Conservation (phyloP, 2,888 invertebrate genomes). For the Keiferia lycopersicella region DNA sequence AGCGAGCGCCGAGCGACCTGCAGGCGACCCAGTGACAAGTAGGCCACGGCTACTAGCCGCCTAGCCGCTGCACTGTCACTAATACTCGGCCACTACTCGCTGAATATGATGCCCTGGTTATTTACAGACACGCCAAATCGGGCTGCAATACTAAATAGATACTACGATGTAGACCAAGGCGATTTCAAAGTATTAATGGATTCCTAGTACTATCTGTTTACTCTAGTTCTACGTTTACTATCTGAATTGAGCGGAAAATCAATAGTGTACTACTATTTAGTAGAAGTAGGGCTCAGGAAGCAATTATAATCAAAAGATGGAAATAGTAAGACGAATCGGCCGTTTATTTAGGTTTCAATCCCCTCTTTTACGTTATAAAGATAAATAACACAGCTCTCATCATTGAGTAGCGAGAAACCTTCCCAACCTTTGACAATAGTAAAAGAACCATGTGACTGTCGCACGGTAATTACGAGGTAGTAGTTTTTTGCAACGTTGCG, state of each 20-base stretch:
- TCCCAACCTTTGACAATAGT: constrained; percentile 13
- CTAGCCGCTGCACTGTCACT: constrained; percentile 48
- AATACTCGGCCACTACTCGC: constrained; percentile 31
- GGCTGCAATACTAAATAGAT: not conserved
- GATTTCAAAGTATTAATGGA: not conserved
- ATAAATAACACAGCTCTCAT: constrained; percentile 9
- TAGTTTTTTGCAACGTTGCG: constrained; percentile 26
- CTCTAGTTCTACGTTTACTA: not conserved
- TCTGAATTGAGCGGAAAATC: not conserved
- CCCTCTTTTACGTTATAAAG: not conserved
- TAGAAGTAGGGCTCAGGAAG: not conserved
- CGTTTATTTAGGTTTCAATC: not conserved
- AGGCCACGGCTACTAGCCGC: constrained; percentile 63
- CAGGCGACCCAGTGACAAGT: constrained; percentile 48
- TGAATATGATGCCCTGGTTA: constrained; percentile 25
- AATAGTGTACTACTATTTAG: not conserved
- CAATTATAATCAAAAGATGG: not conserved
- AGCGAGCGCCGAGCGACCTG: constrained; percentile 34
- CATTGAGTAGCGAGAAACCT: constrained; percentile 18
- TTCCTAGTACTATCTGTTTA: not conserved
- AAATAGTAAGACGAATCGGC: not conserved
- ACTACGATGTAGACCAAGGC: not conserved
- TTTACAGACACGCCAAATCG: constrained; percentile 21
- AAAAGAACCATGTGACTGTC: constrained; percentile 16
- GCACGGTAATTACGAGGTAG: constrained; percentile 21